Percentiles rank a stretch among this genome's conserved stretches.
Conservation (phyloP, 2,888 invertebrate species). For the Aphodius sticticus region DNA sequence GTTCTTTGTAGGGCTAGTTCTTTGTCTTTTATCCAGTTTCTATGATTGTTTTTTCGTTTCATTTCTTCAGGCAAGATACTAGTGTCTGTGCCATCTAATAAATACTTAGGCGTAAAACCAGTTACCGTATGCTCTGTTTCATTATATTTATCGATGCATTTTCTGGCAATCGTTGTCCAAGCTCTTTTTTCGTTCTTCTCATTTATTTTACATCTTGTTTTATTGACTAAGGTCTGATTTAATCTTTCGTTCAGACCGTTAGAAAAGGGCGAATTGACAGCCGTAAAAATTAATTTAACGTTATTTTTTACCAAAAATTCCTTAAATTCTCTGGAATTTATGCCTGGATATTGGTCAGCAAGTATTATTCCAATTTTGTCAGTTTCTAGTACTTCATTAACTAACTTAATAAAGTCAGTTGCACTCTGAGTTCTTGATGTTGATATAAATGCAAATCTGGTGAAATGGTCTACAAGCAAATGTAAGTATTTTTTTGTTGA, state of each 20-base stretch:
- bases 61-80: conserved; percentile 37
- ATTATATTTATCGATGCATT: conserved; percentile 46
- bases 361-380: conserved; percentile 18
- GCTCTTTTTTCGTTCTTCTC: conserved; percentile 18
- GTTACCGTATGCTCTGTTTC: conserved; percentile 46
- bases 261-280: conserved; percentile 16
- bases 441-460: conserved; percentile 45
- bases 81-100: conserved; percentile 35
- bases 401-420: conserved; percentile 46
- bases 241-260: conserved; percentile 23
- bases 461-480: conserved; percentile 47
- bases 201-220: conserved; percentile 7
- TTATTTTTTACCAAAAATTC: conserved; percentile 9
- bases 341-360: conserved; percentile 24
- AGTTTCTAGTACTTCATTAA: conserved; percentile 26
- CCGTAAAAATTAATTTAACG: conserved; percentile 21
- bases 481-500: conserved; percentile 50
- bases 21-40: conserved; percentile 14
- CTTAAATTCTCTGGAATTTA: conserved; percentile 28
- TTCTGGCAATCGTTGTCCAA: conserved; percentile 13
- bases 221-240: conserved; percentile 17
- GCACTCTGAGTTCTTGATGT: conserved; percentile 44
- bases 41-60: conserved; percentile 19
- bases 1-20: conserved; percentile 24
- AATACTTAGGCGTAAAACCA: conserved; percentile 39